phyloP scores from a whole-genome alignment of 2,113 vertebrate genomes.

The Paratilapia polleni region DNA sequence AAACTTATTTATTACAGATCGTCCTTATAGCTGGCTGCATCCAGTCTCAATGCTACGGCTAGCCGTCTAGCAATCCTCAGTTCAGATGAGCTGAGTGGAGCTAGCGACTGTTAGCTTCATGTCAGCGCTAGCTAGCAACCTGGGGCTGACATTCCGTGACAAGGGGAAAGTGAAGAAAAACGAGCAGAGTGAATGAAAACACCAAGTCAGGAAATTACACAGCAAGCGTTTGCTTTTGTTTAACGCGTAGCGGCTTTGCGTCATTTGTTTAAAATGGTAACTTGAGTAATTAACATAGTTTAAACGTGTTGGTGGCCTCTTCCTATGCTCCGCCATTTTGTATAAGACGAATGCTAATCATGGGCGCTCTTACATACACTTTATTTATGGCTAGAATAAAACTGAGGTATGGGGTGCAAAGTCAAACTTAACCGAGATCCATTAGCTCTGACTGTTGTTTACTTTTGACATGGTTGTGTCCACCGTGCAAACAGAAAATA shows the following conservation, averaged over 20 bases:
- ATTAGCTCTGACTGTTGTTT: conserved; percentile 18
- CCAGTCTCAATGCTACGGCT: conserved; percentile 78
- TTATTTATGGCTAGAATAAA: conserved; percentile 84
- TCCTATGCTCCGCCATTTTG: conserved; percentile 87
- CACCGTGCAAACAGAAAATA: conserved; percentile 42
- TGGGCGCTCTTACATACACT: conserved; percentile 85
- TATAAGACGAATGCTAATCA: conserved; percentile 86
- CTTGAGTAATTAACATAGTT: conserved; percentile 84
- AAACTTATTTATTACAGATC: conserved; percentile 84
- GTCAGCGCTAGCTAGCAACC: conserved; percentile 74
- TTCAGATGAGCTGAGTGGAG: conserved; percentile 57
- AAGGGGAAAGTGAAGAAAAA: conserved; percentile 85
- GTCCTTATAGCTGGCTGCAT: conserved; percentile 80
- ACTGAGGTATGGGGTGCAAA: conserved; percentile 45
- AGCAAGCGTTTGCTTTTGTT: conserved; percentile 45
- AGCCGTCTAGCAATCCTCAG: conserved; percentile 63
- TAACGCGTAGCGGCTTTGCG: conserved; percentile 43
- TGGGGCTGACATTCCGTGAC: conserved; percentile 85
- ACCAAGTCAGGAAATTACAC: conserved; percentile 71
- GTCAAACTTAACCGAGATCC: conserved; percentile 39
- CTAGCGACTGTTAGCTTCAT: conserved; percentile 74
- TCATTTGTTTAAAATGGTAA: conserved; percentile 70
- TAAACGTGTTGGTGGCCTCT: conserved; percentile 86
- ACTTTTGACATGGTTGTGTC: conserved; percentile 49
- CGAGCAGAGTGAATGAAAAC: conserved; percentile 73